A percentile compares a stretch with the other conserved stretches of the same genome.
Conservation (phyloP, 23 tunicate genomes). For the Trididemnum miniatum region DNA sequence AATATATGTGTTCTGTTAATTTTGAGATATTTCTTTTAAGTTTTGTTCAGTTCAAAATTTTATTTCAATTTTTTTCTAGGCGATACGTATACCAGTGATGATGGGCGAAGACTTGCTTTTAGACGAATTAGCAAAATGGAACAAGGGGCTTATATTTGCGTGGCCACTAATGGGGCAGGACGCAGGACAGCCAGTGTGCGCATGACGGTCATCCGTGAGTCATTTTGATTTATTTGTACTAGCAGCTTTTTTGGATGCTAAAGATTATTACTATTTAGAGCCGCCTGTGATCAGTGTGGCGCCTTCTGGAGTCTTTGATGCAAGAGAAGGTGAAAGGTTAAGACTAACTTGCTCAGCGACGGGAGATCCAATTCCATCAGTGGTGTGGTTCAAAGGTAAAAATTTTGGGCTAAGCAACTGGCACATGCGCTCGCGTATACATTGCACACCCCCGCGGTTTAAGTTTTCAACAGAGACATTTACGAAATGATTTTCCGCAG, state of each 20-base stretch:
- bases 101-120: slow-evolving; percentile 26
- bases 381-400: slow-evolving; percentile 54
- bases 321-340: slow-evolving; percentile 47
- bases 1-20: too few relatives aligned
- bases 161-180: slow-evolving; percentile 86
- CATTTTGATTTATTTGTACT: background rate
- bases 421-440: too few relatives aligned
- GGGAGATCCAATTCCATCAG: slow-evolving; percentile 72
- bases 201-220: slow-evolving; percentile 70
- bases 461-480: too few relatives aligned
- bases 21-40: too few relatives aligned
- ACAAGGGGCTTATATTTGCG: slow-evolving; percentile 56
- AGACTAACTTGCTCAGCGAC: slow-evolving; percentile 42
- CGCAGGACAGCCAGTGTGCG: slow-evolving; percentile 44
- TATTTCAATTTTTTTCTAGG: slow-evolving; percentile 37
- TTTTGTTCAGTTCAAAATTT: too few relatives aligned
- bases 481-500: too few relatives aligned
- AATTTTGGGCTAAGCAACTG: too few relatives aligned
- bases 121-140: slow-evolving; percentile 29
- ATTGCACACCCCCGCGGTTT: too few relatives aligned
- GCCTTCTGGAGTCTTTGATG: slow-evolving; percentile 43
- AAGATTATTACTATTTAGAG: slow-evolving; percentile 40
- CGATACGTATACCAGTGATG: slow-evolving; percentile 36
- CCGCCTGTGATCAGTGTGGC: slow-evolving; percentile 44
- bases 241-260: too few relatives aligned